These are phyloP conservation scores for Cichladusa arquata DNA, from an alignment of 2,113 vertebrate genomes.

Conservation along the genomic window DNA sequence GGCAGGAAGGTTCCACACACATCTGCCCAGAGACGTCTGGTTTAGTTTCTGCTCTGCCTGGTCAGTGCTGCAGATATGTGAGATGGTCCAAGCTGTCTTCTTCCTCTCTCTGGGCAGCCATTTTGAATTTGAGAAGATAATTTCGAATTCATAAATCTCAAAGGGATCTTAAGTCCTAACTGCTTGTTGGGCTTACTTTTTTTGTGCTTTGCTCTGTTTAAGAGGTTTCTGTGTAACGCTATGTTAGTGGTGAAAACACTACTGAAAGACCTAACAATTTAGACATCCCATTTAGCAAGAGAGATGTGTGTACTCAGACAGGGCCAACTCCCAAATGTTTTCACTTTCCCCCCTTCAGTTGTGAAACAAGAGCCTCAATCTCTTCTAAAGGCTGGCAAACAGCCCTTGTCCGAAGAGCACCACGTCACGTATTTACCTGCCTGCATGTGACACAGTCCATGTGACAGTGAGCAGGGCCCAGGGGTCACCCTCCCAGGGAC, in stretches of 20 bases:
- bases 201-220: background rate
- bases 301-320: background rate
- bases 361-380: background rate
- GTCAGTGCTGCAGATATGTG: background rate
- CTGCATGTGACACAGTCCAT: fast-evolving
- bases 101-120: background rate
- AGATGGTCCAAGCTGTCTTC: background rate
- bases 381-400: constrained; percentile 18
- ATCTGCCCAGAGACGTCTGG: background rate
- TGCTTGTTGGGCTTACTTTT: background rate
- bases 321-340: background rate
- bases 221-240: background rate
- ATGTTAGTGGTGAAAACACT: background rate
- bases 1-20: background rate
- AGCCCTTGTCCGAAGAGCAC: constrained; percentile 23
- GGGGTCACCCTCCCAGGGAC: background rate
- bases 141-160: background rate
- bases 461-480: background rate
- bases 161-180: background rate
- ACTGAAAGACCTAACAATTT: background rate
- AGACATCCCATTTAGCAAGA: background rate
- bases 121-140: background rate
- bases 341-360: background rate
- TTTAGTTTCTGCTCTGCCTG: background rate
- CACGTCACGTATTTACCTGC: background rate